Evolutionary conservation across 2,797 vertebrate species (phyloP).

Genomic region (Orientallactaga sibirica): DNA sequence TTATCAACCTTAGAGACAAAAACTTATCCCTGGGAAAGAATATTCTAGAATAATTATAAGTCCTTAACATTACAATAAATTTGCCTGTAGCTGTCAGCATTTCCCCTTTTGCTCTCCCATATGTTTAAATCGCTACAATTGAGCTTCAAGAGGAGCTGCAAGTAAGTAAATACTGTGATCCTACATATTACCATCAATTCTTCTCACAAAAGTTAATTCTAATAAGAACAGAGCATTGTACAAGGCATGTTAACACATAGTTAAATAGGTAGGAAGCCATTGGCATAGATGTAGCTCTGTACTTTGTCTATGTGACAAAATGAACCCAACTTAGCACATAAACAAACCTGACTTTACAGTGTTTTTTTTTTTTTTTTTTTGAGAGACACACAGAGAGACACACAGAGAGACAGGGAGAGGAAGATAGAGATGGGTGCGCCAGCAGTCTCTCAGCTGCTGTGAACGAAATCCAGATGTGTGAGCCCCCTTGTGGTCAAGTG

Average conservation of each 20-base stretch:
- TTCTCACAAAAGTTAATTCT: background rate
- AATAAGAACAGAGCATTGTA: background rate
- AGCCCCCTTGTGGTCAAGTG: no score
- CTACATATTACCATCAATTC: background rate
- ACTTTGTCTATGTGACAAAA: background rate
- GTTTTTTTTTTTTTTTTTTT: background rate
- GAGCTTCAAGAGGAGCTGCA: constrained; percentile 21
- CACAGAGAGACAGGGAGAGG: no score
- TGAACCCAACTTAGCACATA: background rate
- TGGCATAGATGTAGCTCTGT: background rate
- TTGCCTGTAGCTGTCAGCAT: background rate
- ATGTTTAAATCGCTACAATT: background rate
- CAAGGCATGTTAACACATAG: background rate
- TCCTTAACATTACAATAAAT: constrained; percentile 22
- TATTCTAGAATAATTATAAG: constrained; percentile 21
- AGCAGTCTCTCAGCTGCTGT: no score
- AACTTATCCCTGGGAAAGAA: constrained; percentile 28
- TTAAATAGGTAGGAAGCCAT: background rate
- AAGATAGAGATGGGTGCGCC: no score
- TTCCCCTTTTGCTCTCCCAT: background rate
- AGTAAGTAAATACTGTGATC: background rate
- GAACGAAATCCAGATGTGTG: no score
- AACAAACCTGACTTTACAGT: background rate
- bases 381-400: background rate
- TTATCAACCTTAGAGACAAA: constrained; percentile 21